Evolutionary conservation across 2,888 invertebrate genomes (phyloP).

Genomic region (Callyntrura sp.): DNA sequence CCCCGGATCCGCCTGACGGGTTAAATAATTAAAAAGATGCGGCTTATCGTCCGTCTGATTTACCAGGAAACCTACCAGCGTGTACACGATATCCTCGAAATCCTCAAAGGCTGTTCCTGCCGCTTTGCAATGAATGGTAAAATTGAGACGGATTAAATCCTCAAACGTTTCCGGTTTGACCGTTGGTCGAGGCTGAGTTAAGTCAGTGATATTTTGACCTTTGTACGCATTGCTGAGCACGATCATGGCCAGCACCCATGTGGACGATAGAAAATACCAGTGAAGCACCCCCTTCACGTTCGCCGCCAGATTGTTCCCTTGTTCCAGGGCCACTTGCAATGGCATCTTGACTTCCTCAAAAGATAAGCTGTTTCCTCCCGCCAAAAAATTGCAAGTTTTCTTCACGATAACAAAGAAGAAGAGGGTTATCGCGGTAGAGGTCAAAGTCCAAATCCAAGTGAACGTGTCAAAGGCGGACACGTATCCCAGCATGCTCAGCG

Average conservation of each 20-base stretch:
- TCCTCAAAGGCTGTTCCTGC: no score
- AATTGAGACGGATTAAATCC: conserved; percentile 15
- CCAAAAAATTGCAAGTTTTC: neutral
- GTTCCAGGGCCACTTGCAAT: neutral
- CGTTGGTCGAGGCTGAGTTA: neutral
- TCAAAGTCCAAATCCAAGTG: conserved; percentile 23
- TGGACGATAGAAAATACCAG: neutral
- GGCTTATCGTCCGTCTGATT: no score
- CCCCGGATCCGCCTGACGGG: neutral
- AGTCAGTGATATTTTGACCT: conserved; percentile 56
- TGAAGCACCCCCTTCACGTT: neutral
- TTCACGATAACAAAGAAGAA: neutral
- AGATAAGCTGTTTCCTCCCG: neutral
- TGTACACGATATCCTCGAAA: no score
- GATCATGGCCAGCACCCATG: neutral
- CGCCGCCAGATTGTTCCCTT: neutral
- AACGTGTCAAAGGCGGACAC: conserved; percentile 9
- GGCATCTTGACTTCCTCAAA: neutral
- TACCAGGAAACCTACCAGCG: no score
- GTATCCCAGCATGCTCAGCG: conserved; percentile 22
- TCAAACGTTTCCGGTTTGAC: conserved; percentile 12
- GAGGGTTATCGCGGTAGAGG: neutral
- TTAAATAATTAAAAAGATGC: neutral
- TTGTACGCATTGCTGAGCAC: conserved; percentile 53
- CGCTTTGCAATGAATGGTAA: neutral